Base-by-base conservation (phyloP, 1,140 invertebrate genomes). In the Rhagoletis pomonella region DNA sequence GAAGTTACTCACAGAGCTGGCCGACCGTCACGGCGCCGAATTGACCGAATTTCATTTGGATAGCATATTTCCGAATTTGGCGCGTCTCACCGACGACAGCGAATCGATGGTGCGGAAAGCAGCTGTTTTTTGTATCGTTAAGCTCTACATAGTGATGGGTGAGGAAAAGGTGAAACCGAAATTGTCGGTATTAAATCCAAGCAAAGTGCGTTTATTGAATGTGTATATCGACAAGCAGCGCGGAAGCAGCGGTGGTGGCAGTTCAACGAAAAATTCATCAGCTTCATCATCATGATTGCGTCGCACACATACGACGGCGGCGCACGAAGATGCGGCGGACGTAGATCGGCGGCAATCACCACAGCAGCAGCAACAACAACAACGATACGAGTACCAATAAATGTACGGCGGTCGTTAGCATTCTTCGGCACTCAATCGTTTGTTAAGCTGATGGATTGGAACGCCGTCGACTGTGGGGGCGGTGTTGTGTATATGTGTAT, bases 121-220 rank as follows among this genome's bases (percentile, higher is more conserved):
- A 88, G 97, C 97, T 9, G 97, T 99, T 1, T 99, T 99, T 93
- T 98, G 97, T 91, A 98, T 99, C 96, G 98, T 99, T 3, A 97
- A 97, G 55, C 95, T 99, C 87, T 97, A 99, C 89, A 95, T 96
- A 89, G 95, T 96, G 17, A 96, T 98, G 4, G 98, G 98, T 1
- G 97, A 98, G 90, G 96, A 96, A 29, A 94, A 95, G 42, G 94
- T 99, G 90, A 95, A 96, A 89, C 97, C 97, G 0, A 96, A 98
- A 91, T 94, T 98, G 47, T 94, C 94, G 42, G 94, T 95, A 39
- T 94, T 99, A 10, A 97, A 96, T 89, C 96, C 97, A 88, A 98
- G 97, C 93, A 99, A 99, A 87, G 90, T 92, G 88, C 89, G 91
- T 10, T 89, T 92, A 6, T 89, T 92, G 0, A 92, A 92, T 69